phyloP scores from a whole-genome alignment of 2,113 vertebrate genomes.

The Stictonetta naevosa region DNA sequence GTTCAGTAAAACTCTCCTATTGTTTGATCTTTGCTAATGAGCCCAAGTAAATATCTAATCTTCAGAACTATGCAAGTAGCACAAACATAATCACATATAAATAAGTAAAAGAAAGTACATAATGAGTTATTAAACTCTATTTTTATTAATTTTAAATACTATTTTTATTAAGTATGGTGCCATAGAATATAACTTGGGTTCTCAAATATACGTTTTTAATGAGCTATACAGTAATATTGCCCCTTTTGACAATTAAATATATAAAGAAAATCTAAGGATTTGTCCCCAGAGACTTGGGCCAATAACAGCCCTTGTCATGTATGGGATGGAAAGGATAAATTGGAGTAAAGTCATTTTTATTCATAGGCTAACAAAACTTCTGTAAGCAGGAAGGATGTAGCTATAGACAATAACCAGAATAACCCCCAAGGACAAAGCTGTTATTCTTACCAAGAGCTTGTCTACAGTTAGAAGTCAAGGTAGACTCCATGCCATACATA shows the following conservation, averaged over 20 bases:
- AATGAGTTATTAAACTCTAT: not conserved
- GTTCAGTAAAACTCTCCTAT: not conserved
- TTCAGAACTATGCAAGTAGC: not conserved
- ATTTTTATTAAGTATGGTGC: not conserved
- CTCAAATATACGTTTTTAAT: not conserved
- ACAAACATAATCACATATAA: not conserved
- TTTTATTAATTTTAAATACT: not conserved
- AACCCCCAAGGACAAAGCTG: not conserved
- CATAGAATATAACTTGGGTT: rapidly evolving
- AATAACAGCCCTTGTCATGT: not conserved
- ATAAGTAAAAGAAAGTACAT: not conserved
- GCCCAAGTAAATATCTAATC: not conserved
- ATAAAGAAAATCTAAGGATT: not conserved
- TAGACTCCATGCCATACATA: not conserved
- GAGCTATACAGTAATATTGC: not conserved
- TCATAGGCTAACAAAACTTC: not conserved
- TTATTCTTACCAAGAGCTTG: not conserved
- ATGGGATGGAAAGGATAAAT: not conserved
- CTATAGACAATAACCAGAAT: not conserved
- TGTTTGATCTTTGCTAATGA: not conserved
- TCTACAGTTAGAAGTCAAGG: not conserved
- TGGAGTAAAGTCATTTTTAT: not conserved
- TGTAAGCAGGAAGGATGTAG: not conserved
- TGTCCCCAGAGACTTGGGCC: not conserved
- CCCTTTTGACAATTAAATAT: not conserved